Evolutionary conservation across 2,888 invertebrate genomes (phyloP).

Genomic region (Eulithis testata): DNA sequence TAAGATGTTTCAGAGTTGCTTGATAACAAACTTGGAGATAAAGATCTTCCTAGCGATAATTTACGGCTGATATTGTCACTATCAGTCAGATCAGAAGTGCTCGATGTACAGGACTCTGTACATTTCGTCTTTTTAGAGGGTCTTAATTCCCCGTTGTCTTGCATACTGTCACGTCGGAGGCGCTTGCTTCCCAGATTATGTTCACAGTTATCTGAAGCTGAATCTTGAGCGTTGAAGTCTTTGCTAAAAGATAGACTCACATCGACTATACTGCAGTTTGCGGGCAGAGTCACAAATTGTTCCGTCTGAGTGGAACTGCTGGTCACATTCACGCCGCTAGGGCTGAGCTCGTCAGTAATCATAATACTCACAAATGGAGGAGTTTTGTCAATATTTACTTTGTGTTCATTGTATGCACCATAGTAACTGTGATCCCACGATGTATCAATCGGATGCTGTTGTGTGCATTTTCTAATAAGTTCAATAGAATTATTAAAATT

Average conservation of each 20-base stretch:
- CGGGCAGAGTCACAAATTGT: slow-evolving; percentile 48
- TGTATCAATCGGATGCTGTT: slow-evolving; percentile 55
- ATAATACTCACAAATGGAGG: slow-evolving; percentile 67
- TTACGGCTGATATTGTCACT: slow-evolving; percentile 46
- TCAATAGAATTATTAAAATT: slow-evolving; percentile 62
- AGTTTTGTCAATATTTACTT: slow-evolving; percentile 56
- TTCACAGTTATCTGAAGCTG: slow-evolving; percentile 60
- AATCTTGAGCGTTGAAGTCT: slow-evolving; percentile 59
- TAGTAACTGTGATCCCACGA: slow-evolving; percentile 69
- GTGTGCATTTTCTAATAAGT: slow-evolving; percentile 66
- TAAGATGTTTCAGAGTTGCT: slow-evolving; percentile 62
- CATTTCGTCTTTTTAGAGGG: slow-evolving; percentile 71
- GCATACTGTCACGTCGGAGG: slow-evolving; percentile 58
- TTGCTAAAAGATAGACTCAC: slow-evolving; percentile 65
- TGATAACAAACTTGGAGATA: slow-evolving; percentile 55
- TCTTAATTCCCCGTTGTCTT: slow-evolving; percentile 54
- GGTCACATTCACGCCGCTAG: slow-evolving; percentile 47
- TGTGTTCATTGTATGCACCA: slow-evolving; percentile 50
- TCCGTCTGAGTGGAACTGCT: slow-evolving; percentile 68
- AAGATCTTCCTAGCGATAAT: slow-evolving; percentile 41
- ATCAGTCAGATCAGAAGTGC: slow-evolving; percentile 60
- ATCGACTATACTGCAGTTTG: slow-evolving; percentile 56
- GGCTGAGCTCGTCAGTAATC: slow-evolving; percentile 58
- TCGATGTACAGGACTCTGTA: slow-evolving; percentile 60
- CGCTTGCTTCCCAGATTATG: slow-evolving; percentile 61